Conservation (phyloP, 2,888 invertebrate genomes). For the Oasisia sp. region DNA sequence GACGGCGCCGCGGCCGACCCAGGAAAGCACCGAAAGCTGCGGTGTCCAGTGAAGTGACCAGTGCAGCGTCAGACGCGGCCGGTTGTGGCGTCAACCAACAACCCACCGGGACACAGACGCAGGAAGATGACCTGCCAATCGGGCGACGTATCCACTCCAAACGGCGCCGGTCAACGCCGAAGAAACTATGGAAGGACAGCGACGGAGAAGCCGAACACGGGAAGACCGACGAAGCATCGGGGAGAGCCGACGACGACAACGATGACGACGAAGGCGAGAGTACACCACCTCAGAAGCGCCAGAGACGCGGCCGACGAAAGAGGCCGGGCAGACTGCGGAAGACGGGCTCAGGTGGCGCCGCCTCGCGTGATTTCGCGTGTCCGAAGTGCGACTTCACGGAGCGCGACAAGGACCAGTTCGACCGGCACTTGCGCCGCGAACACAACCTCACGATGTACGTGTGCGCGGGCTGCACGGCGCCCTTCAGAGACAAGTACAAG, state of each 20-base stretch:
- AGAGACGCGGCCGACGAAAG: constrained; percentile 25
- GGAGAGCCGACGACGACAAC: background rate
- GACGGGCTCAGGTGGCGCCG: background rate
- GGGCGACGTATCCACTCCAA: constrained; percentile 14
- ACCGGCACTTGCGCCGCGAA: constrained; percentile 34
- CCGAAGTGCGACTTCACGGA: constrained; percentile 31
- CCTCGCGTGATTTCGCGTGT: constrained; percentile 25
- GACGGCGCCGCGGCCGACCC: background rate
- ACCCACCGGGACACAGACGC: background rate
- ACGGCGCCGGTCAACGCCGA: constrained; percentile 25
- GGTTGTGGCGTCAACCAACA: background rate
- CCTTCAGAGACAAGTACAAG: constrained; percentile 40
- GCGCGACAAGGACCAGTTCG: constrained; percentile 32
- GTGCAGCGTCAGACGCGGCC: background rate
- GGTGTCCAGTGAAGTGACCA: background rate
- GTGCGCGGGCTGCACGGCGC: constrained; percentile 30
- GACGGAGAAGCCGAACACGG: background rate
- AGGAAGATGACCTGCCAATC: background rate
- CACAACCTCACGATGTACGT: constrained; percentile 34
- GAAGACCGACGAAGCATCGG: background rate
- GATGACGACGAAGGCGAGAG: background rate
- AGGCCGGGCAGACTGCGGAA: background rate
- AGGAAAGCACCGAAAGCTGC: background rate
- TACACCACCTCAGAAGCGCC: constrained; percentile 22
- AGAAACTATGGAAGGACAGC: constrained; percentile 28